phyloP scores from a whole-genome alignment of 2,797 vertebrate species.

The Psittacula derbiana region DNA sequence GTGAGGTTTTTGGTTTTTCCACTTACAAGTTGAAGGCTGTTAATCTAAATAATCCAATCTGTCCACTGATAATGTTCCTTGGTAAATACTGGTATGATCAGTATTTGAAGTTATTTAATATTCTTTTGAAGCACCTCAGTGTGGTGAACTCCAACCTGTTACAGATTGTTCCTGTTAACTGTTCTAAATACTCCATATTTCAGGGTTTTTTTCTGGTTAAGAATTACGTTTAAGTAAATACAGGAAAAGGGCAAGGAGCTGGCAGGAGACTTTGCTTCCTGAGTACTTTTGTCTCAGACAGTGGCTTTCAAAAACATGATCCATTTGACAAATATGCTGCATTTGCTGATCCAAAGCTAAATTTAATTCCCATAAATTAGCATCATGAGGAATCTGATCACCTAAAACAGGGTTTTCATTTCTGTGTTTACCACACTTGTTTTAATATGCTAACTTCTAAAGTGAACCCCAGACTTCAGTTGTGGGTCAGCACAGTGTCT shows the following conservation, averaged over 20 bases:
- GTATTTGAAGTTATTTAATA: background rate
- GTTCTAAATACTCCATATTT: background rate
- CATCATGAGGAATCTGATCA: background rate
- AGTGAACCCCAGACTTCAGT: background rate
- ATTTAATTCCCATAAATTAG: rapidly evolving
- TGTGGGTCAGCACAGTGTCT: background rate
- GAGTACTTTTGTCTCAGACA: background rate
- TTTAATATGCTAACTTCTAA: background rate
- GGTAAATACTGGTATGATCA: background rate
- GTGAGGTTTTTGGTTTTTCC: background rate
- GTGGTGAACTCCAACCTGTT: background rate
- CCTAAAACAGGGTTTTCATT: background rate
- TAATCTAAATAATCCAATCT: background rate
- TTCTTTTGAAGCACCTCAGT: background rate
- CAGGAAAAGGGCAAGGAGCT: background rate
- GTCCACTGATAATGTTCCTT: background rate
- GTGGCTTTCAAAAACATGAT: background rate
- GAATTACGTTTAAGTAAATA: background rate
- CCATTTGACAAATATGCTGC: rapidly evolving
- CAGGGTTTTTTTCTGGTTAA: background rate
- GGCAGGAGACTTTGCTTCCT: background rate
- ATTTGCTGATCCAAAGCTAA: background rate
- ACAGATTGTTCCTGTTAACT: background rate
- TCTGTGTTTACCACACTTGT: background rate
- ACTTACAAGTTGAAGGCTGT: background rate